These are phyloP conservation scores for Trichomalopsis sarcophagae DNA, from an alignment of 1,140 invertebrate genomes.

Conservation along the genomic window DNA sequence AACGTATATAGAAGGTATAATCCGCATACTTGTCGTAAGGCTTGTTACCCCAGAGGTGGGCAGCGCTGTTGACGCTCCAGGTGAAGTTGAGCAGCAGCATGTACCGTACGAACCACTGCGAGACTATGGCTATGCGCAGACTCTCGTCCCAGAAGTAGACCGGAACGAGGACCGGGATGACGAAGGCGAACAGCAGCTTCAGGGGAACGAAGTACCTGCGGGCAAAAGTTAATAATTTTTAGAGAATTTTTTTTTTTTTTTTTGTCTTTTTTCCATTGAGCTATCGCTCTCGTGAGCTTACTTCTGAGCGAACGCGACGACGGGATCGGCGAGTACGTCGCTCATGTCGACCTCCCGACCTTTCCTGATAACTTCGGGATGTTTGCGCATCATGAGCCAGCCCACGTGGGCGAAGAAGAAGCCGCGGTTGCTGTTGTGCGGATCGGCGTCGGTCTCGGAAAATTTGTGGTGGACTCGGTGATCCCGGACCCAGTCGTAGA, in stretches of 20 bases:
- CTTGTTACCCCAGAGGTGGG: slow-evolving; percentile 83
- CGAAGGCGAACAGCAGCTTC: slow-evolving; percentile 82
- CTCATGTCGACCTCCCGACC: slow-evolving; percentile 86
- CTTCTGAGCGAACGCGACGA: slow-evolving; percentile 85
- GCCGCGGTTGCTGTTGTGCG: slow-evolving; percentile 90
- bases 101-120: slow-evolving; percentile 79
- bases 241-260: not conserved
- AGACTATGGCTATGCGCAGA: slow-evolving; percentile 74
- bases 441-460: slow-evolving; percentile 92
- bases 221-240: slow-evolving; percentile 43
- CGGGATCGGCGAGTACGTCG: slow-evolving; percentile 85
- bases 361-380: slow-evolving; percentile 85
- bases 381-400: slow-evolving; percentile 91
- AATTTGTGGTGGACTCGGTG: slow-evolving; percentile 94
- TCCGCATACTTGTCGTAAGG: slow-evolving; percentile 82
- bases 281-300: slow-evolving; percentile 56
- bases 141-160: slow-evolving; percentile 80
- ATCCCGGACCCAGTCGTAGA: slow-evolving; percentile 84
- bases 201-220: slow-evolving; percentile 83
- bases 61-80: slow-evolving; percentile 87
- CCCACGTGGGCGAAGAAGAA: slow-evolving; percentile 95
- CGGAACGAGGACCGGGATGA: slow-evolving; percentile 84
- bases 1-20: not conserved
- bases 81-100: slow-evolving; percentile 80
- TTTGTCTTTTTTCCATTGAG: not conserved